A percentile compares a stretch with the other conserved stretches of the same genome.
Evolutionary conservation across 2,888 invertebrate genomes (phyloP).

Genomic region (Cybosia mesomella): DNA sequence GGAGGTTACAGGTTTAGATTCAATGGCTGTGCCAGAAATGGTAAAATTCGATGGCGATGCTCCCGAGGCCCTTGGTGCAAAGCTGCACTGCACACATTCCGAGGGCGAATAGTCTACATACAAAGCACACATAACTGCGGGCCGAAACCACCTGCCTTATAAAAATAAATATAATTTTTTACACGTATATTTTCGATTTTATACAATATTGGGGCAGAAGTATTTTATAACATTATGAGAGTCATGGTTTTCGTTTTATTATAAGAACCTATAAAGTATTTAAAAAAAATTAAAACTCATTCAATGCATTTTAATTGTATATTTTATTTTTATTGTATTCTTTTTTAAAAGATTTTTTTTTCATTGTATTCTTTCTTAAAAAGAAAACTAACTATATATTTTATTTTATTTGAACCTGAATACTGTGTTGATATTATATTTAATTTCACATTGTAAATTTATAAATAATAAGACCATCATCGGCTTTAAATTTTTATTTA

Average conservation of each 20-base stretch:
- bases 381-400: not conserved
- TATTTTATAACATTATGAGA: constrained; percentile 31
- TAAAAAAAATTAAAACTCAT: constrained; percentile 19
- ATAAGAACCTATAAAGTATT: constrained; percentile 13
- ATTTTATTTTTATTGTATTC: no score
- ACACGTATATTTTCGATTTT: not conserved
- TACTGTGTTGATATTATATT: not conserved
- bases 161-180: constrained; percentile 19
- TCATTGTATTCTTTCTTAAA: no score
- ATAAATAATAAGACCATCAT: not conserved
- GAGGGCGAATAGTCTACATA: constrained; percentile 80
- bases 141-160: constrained; percentile 71
- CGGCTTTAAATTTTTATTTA: not conserved
- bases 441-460: not conserved
- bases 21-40: constrained; percentile 81
- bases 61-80: constrained; percentile 83
- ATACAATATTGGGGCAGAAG: constrained; percentile 26
- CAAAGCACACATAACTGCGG: constrained; percentile 82
- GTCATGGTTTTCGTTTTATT: constrained; percentile 28
- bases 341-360: no score
- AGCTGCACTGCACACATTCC: constrained; percentile 80
- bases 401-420: not conserved
- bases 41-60: constrained; percentile 82
- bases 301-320: not conserved
- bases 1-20: constrained; percentile 82